phyloP scores from a whole-genome alignment of 2,113 vertebrate genomes.

The Chascanopsetta lugubris region DNA sequence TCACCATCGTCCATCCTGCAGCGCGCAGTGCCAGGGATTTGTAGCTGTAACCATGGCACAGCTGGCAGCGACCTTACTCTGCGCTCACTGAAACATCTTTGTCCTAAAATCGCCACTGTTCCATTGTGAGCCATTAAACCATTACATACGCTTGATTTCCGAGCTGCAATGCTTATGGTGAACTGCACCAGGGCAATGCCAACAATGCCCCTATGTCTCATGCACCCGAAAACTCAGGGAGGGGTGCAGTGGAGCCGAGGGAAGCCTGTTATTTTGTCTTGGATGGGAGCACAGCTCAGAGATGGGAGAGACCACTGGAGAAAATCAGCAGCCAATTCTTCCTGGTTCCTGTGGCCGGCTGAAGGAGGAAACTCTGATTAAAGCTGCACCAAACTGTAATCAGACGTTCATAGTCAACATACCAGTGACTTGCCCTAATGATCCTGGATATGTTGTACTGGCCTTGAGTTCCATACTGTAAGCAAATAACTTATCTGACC shows the following conservation, averaged over 20 bases:
- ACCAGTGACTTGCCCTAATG: constrained; percentile 23
- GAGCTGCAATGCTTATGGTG: constrained; percentile 27
- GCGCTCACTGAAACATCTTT: constrained; percentile 25
- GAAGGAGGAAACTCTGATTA: constrained; percentile 72
- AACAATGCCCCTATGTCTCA: constrained; percentile 40
- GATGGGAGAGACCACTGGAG: constrained; percentile 45
- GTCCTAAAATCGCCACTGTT: constrained; percentile 26
- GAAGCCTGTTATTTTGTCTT: constrained; percentile 60
- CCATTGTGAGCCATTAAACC: constrained; percentile 17
- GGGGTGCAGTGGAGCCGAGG: constrained; percentile 13
- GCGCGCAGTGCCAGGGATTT: constrained; percentile 30
- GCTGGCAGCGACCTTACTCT: constrained; percentile 24
- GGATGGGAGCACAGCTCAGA: constrained; percentile 44
- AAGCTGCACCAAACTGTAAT: constrained; percentile 67
- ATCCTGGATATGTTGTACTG: constrained; percentile 30
- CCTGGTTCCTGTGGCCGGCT: constrained; percentile 58
- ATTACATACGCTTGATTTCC: constrained; percentile 44
- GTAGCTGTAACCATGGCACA: constrained; percentile 50
- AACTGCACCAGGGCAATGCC: constrained; percentile 40
- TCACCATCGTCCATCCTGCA: constrained; percentile 22
- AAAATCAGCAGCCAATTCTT: constrained; percentile 57
- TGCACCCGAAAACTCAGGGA: constrained; percentile 32
- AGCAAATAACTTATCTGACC: constrained; percentile 29
- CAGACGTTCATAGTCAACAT: constrained; percentile 56
- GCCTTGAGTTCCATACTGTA: constrained; percentile 23